A percentile compares a stretch with the other conserved stretches of the same genome.
Conservation (phyloP, 2,113 vertebrate species). For the Hydrochoerus hydrochaeris region DNA sequence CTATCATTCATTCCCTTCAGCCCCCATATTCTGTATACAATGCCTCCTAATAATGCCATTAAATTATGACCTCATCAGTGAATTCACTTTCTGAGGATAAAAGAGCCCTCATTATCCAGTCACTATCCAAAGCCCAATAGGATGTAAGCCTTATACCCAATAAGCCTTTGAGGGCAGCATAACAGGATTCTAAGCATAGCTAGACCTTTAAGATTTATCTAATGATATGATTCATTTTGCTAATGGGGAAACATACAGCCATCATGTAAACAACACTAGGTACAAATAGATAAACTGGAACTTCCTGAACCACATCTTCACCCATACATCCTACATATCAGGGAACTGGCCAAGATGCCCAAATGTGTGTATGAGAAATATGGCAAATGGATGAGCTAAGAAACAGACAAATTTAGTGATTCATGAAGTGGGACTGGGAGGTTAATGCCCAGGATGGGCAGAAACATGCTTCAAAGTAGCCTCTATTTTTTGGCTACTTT, state of each 20-base stretch:
- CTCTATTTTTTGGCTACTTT: background rate
- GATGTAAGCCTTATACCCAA: background rate
- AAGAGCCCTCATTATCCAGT: background rate
- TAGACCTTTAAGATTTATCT: background rate
- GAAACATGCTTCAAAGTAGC: background rate
- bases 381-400: background rate
- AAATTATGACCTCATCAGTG: background rate
- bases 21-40: background rate
- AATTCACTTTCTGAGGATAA: background rate
- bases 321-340: too few species aligned
- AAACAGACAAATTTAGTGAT: background rate
- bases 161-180: background rate
- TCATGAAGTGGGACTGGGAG: background rate
- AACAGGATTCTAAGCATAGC: background rate
- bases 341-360: background rate
- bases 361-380: background rate
- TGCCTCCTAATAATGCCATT: background rate
- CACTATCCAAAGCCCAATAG: background rate
- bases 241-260: background rate
- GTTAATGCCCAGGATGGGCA: too few species aligned
- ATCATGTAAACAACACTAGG: fast-evolving
- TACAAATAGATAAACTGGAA: too few species aligned
- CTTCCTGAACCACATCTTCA: fast-evolving
- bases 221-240: background rate
- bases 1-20: background rate